Evolutionary conservation across 2,113 vertebrate species (phyloP), one percentile per base, ranked within the genome.

Genomic region (Gobius niger): DNA sequence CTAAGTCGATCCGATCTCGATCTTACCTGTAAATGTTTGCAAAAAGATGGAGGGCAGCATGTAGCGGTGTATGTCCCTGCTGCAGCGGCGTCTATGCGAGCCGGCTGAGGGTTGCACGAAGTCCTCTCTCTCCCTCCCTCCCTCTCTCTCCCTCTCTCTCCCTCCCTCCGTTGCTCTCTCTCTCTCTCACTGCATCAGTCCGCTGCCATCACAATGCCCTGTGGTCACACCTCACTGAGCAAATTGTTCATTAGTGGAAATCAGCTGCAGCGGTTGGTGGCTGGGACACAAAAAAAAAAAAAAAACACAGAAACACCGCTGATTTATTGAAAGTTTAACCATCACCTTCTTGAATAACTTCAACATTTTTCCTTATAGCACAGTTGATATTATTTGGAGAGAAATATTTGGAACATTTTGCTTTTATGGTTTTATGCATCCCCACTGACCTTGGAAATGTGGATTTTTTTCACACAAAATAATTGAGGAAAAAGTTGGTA

Each of bases 221-320:
- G 72, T 76, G 88, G 88, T 91, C 89, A 91, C 91, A 92, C 89
- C 84, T 92, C 90, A 70, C 71, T 82, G 86, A 81, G 82, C 88
- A 88, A 84, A 91, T 90, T 89, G 87, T 92, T 92, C 82, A 83
- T 88, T 70, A 89, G 82, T 7, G 44, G 68, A 82, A 79, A 82
- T 82, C 76, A 56, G 69, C 47, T 73, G 63, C 68, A 70, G 16
- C 16, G 68, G 50, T 64, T 75, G 44, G 57, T 61, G 49, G 63
- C 65, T 67, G 47, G 47, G 63, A 13, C 46, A 59, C 44, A 65
- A 3, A 46, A 2, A 46, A 2, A 13, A 14, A 40, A 1, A 57
- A 44, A 62, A 80, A 72, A 78, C 80, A 76, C 56, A 75, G 63
- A 69, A 16, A 15, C n/a, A n/a, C 60, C 66, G 56, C 60, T 67